Evolutionary conservation across 2,888 invertebrate genomes (phyloP).

Genomic region (Noctua fimbriata): DNA sequence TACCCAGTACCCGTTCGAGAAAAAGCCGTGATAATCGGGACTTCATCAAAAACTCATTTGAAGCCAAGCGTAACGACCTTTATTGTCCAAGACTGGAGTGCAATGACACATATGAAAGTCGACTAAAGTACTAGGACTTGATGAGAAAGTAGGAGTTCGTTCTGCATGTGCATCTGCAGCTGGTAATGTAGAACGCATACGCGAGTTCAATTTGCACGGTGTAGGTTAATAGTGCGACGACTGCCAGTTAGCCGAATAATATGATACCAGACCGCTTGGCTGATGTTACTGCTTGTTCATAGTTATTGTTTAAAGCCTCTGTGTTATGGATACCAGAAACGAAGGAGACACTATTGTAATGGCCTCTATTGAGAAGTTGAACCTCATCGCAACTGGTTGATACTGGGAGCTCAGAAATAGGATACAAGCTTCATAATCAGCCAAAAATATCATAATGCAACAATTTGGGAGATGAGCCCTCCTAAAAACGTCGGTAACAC

Average conservation of each 20-base stretch:
- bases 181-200: slow-evolving; percentile 38
- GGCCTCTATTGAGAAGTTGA: slow-evolving; percentile 42
- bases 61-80: neutral
- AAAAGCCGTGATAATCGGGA: neutral
- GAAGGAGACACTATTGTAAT: slow-evolving; percentile 60
- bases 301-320: slow-evolving; percentile 45
- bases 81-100: slow-evolving; percentile 12
- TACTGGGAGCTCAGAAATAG: slow-evolving; percentile 31
- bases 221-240: slow-evolving; percentile 45
- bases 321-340: slow-evolving; percentile 51
- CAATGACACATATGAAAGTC: slow-evolving; percentile 40
- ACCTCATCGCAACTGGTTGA: slow-evolving; percentile 39
- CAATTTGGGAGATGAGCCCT: slow-evolving; percentile 7
- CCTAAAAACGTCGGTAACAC: neutral
- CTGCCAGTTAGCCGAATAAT: slow-evolving; percentile 57
- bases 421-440: slow-evolving; percentile 10
- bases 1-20: neutral
- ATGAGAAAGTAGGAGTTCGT: slow-evolving; percentile 29
- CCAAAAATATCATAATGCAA: neutral
- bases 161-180: slow-evolving; percentile 23
- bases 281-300: slow-evolving; percentile 54
- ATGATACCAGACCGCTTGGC: slow-evolving; percentile 52
- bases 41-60: neutral
- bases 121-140: slow-evolving; percentile 36
- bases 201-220: slow-evolving; percentile 41